Evolutionary conservation across 2,113 vertebrate genomes (phyloP).

Genomic region (Rhagologus leucostigma): DNA sequence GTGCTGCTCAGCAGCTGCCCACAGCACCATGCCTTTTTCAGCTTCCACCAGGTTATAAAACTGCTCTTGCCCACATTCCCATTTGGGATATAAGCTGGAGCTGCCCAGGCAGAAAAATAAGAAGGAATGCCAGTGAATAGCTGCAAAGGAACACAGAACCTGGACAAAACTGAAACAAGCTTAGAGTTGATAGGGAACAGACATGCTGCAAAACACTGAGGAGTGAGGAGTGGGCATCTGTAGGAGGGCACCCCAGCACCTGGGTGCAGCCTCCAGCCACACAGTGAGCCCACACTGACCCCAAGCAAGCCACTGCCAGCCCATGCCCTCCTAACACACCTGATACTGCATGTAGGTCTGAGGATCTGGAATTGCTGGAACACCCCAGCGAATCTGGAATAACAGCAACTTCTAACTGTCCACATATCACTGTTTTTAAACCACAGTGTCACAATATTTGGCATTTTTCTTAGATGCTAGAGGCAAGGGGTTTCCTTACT

Average conservation of each 20-base stretch:
- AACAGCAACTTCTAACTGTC: background rate
- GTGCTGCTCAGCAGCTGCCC: background rate
- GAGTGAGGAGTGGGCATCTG: background rate
- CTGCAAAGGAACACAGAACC: background rate
- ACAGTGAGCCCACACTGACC: accelerated
- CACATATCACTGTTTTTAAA: background rate
- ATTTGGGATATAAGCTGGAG: background rate
- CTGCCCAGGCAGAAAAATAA: background rate
- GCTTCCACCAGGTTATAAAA: background rate
- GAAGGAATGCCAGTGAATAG: background rate
- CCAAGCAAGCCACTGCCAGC: background rate
- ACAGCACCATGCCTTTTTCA: background rate
- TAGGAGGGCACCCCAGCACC: background rate
- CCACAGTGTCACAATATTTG: background rate
- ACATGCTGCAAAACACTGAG: background rate
- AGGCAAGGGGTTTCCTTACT: accelerated
- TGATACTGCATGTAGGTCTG: accelerated
- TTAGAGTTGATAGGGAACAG: background rate
- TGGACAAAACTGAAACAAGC: background rate
- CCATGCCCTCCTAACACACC: background rate
- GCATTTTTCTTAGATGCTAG: background rate
- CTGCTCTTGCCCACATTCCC: background rate
- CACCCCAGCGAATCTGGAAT: background rate
- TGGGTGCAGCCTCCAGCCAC: background rate
- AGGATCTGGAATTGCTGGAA: background rate